Percentiles rank a stretch among this genome's conserved stretches.
Evolutionary conservation across 2,888 invertebrate genomes (phyloP).

Genomic region (Nebria brevicollis): DNA sequence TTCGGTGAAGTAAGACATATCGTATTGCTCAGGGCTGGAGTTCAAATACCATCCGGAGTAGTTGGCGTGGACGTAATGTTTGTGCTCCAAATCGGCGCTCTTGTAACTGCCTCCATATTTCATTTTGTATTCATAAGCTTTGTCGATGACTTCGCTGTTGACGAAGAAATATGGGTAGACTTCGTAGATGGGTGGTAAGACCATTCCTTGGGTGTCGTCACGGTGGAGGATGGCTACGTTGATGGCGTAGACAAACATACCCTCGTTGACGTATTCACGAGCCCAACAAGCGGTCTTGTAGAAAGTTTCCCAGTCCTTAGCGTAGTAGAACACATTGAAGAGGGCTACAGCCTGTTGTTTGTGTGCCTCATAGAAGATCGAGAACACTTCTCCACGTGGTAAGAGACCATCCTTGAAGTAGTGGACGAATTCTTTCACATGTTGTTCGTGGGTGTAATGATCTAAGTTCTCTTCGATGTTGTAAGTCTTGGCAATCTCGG

Average conservation of each 20-base stretch:
- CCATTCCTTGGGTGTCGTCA: conserved; percentile 70
- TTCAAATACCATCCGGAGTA: conserved; percentile 64
- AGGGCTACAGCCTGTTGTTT: conserved; percentile 71
- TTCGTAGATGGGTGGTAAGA: conserved; percentile 77
- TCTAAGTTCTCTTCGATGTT: conserved; percentile 69
- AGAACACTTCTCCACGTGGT: conserved; percentile 71
- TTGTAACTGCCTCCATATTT: conserved; percentile 60
- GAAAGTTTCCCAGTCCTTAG: conserved; percentile 78
- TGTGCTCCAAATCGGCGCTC: conserved; percentile 50
- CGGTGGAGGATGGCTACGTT: conserved; percentile 72
- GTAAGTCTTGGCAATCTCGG: conserved; percentile 69
- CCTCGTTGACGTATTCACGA: conserved; percentile 75
- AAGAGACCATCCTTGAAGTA: conserved; percentile 68
- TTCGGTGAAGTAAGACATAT: conserved; percentile 72
- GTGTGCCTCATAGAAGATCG: conserved; percentile 70
- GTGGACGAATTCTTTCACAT: conserved; percentile 68
- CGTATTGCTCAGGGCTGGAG: conserved; percentile 66
- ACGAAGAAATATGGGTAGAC: conserved; percentile 78
- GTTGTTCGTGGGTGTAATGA: conserved; percentile 57
- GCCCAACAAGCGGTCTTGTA: conserved; percentile 75
- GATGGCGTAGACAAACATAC: conserved; percentile 73
- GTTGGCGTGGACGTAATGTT: conserved; percentile 61
- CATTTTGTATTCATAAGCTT: conserved; percentile 72
- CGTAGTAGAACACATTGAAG: conserved; percentile 74
- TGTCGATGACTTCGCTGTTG: conserved; percentile 73